Evolutionary conservation across 1,140 invertebrate genomes (phyloP).

Genomic region (Caligus rogercresseyi): DNA sequence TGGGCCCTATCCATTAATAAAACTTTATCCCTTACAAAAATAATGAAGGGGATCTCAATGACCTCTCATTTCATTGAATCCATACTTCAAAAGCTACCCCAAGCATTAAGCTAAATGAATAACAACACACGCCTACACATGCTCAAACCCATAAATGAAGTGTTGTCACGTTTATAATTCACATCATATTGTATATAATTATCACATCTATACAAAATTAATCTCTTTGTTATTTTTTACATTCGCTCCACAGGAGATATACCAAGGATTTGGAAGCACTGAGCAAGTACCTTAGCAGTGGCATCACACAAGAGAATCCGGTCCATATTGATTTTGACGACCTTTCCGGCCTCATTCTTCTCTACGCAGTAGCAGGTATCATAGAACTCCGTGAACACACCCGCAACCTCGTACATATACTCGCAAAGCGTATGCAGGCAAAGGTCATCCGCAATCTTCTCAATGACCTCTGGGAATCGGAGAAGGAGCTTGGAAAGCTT

Average conservation of each 20-base stretch:
- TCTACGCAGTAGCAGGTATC: constrained; percentile 94
- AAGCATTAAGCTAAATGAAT: no score
- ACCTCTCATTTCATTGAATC: no score
- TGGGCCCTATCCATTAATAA: no score
- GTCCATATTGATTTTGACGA: constrained; percentile 54
- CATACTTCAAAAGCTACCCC: no score
- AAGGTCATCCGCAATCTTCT: constrained; percentile 64
- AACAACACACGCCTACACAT: no score
- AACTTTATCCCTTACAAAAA: no score
- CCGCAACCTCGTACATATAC: constrained; percentile 84
- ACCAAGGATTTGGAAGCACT: constrained; percentile 75
- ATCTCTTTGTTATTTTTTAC: constrained; percentile 39
- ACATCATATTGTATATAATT: no score
- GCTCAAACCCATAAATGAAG: no score
- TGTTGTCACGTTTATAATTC: no score
- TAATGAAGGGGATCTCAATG: no score
- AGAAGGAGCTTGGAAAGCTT: constrained; percentile 59
- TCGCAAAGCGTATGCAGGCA: constrained; percentile 80
- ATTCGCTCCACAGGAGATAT: constrained; percentile 79
- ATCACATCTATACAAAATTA: no score
- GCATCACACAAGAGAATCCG: constrained; percentile 80
- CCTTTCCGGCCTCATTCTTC: constrained; percentile 53
- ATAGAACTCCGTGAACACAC: constrained; percentile 89
- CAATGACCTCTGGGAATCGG: constrained; percentile 69
- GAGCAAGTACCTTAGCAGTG: constrained; percentile 65